phyloP scores from a whole-genome alignment of 30 jellyfish, hydroid and myxozoan species.

The Aurelia coerulea region DNA sequence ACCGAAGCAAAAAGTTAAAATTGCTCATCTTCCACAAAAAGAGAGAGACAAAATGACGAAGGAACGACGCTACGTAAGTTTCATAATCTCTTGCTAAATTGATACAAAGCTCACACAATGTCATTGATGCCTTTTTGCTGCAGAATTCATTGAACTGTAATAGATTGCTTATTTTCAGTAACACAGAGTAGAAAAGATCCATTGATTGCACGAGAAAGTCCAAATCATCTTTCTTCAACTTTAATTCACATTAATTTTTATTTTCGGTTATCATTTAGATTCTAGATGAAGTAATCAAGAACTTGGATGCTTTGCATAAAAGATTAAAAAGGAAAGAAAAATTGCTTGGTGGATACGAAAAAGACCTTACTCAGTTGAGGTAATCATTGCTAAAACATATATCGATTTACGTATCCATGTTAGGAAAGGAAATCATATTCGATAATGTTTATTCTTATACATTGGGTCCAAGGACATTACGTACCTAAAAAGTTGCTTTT shows the following conservation, averaged over 20 bases:
- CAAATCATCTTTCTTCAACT: no score
- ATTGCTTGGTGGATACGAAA: conserved; percentile 78
- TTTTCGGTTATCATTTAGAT: conserved; percentile 19
- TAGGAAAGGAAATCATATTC: background rate
- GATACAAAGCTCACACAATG: background rate
- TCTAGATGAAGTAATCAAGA: conserved; percentile 40
- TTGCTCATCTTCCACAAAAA: conserved; percentile 50
- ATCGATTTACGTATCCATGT: background rate
- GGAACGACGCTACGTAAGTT: conserved; percentile 44
- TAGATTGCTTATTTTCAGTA: no score
- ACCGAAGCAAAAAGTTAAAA: conserved; percentile 23
- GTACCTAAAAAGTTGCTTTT: no score
- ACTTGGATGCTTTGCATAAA: conserved; percentile 38
- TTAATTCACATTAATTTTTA: no score
- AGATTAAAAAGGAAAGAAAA: conserved; percentile 70
- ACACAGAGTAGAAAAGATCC: no score
- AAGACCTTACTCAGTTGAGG: conserved; percentile 79
- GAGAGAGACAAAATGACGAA: conserved; percentile 43
- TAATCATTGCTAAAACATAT: background rate
- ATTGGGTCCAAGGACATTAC: no score
- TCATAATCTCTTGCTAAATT: background rate
- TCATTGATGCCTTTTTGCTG: background rate
- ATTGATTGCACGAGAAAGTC: no score
- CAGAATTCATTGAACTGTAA: no score
- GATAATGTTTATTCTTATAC: no score